Evolutionary conservation across 2,113 vertebrate species (phyloP).

Genomic region (Hypanus sabinus): DNA sequence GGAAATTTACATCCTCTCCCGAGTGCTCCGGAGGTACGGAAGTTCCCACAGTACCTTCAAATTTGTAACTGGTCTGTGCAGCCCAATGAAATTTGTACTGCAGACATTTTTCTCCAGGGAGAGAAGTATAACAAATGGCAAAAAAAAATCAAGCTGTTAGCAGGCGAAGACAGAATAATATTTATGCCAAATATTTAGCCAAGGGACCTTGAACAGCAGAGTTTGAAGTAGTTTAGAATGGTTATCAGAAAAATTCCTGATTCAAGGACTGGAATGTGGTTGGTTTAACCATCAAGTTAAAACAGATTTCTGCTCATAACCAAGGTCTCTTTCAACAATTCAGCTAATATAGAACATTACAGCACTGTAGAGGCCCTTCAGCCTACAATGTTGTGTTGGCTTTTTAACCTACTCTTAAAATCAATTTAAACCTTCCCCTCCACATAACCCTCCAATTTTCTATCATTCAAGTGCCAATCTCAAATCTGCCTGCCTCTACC

Average conservation of each 20-base stretch:
- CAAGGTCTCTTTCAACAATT: neutral
- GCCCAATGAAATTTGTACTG: too few relatives aligned
- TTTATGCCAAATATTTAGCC: neutral
- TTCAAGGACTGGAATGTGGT: neutral
- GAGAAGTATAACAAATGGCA: neutral
- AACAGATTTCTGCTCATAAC: neutral
- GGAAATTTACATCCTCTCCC: too few relatives aligned
- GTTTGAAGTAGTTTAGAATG: neutral
- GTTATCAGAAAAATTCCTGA: neutral
- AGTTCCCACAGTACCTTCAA: neutral
- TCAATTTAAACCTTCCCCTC: too few relatives aligned
- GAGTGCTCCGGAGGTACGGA: neutral
- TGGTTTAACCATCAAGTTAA: neutral
- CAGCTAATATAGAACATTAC: too few relatives aligned
- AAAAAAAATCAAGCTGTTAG: neutral
- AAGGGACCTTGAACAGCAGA: neutral
- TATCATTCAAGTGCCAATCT: too few relatives aligned
- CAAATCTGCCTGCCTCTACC: too few relatives aligned
- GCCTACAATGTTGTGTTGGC: too few relatives aligned
- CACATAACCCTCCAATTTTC: too few relatives aligned
- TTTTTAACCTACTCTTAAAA: too few relatives aligned
- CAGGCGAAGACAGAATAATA: neutral
- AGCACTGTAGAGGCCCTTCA: too few relatives aligned
- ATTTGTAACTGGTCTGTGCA: neutral
- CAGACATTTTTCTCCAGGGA: neutral